Evolutionary conservation across 2,888 invertebrate species (phyloP), one percentile per base, ranked within the genome.

Genomic region (Caradrina kadenii): DNA sequence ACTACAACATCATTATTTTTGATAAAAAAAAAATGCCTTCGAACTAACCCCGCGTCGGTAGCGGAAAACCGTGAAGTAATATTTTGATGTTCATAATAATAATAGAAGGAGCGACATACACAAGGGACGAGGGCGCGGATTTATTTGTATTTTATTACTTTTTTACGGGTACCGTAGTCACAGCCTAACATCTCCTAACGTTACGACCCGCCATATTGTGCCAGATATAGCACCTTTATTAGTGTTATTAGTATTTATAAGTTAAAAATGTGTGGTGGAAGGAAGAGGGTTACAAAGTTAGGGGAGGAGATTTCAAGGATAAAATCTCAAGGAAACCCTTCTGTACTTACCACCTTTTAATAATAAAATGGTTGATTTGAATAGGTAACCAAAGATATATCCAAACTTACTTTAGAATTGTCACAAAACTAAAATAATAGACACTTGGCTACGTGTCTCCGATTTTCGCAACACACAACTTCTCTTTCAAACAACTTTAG

Each of bases 141-240:
- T 94, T 95, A 95, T 95, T 93, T 88, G 87, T 87, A 90, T 95
- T 95, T 95, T 95, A 95, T 95, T 95, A 94, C 95, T 92, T 94
- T 95, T 95, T 94, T 94, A 94, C 93, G 94, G 91, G 89, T 83
- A 88, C 88, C 89, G 81, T 86, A 85, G 89, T 90, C 87, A 87
- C 87, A 84, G 85, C 85, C 89, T 89, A 90, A 90, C 90, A 91
- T 87, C 88, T 87, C 87, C 86, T 86, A 82, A 86, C 87, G 89
- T 89, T 92, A 91, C 90, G 90, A 90, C 88, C 87, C 83, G 81
- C 82, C 85, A 86, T 86, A 88, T 86, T 86, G 86, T 86, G 84
- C 80, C 84, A 49, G 63, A 81, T 84, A 84, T 85, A 73, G 81
- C 86, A 89, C 87, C 85, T 87, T 86, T 87, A 87, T 85, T 86